phyloP scores from a whole-genome alignment of 92 coral and sea anemone genomes.

The Chrysogorgia sp. region DNA sequence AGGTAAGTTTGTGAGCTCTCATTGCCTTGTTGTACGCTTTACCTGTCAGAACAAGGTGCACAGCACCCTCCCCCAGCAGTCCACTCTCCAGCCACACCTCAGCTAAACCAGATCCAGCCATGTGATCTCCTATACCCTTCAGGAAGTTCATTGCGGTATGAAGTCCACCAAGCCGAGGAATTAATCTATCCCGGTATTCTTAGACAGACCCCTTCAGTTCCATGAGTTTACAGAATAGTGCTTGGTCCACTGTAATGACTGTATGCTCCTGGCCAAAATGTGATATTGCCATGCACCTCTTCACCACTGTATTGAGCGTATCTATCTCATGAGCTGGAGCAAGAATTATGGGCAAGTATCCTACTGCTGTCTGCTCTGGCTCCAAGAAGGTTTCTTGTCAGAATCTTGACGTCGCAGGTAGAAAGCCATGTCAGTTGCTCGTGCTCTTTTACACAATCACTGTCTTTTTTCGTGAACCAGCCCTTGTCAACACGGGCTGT shows the following conservation, averaged over 20 bases:
- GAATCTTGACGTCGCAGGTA: slow-evolving; percentile 3
- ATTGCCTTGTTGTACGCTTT: slow-evolving; percentile 42
- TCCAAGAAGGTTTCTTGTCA: slow-evolving; percentile 7
- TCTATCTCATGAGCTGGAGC: not conserved
- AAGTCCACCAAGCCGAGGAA: slow-evolving; percentile 61
- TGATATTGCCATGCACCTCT: not conserved
- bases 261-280: not conserved
- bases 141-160: slow-evolving; percentile 58
- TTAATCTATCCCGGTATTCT: slow-evolving; percentile 53
- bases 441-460: not conserved
- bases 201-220: slow-evolving; percentile 55
- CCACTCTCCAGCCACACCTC: slow-evolving; percentile 41
- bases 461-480: slow-evolving; percentile 22
- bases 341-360: not conserved
- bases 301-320: not conserved
- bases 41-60: slow-evolving; percentile 47
- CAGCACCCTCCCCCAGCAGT: slow-evolving; percentile 11
- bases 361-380: slow-evolving; percentile 22
- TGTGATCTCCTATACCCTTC: slow-evolving; percentile 48
- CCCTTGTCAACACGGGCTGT: not conserved
- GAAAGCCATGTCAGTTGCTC: slow-evolving; percentile 28
- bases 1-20: too few species aligned
- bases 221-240: slow-evolving; percentile 41
- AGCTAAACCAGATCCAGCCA: slow-evolving; percentile 15
- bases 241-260: slow-evolving; percentile 57